Base-by-base conservation (phyloP, 1,140 invertebrate genomes). In the Lordiphosa stackelbergi region DNA sequence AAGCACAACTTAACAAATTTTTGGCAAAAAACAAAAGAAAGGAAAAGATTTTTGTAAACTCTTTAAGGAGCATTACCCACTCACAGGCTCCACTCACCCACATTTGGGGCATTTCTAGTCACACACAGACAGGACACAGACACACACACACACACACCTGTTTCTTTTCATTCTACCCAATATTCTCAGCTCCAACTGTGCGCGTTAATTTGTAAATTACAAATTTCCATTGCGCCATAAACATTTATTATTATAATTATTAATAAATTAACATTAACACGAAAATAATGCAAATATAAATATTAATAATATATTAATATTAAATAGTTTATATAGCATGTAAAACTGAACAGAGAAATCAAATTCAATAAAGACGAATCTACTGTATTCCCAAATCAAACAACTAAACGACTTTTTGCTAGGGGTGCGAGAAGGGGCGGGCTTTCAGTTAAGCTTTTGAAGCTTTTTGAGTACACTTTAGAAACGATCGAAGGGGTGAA, bases 361-460 rank as follows among this genome's bases (percentile, higher is more conserved):
- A 83, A 83, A 83, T 81, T 83, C 71, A 81, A 81, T 81, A 81
- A 81, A 81, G 77, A 81, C 60, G 77, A 81, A 81, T 81, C 78
- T 81, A 81, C 77, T 81, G 75, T 81, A 81, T 81, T 81, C 77
- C n/a, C 64, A 75, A 81, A 57, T 43, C 48, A 48, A 65, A 65
- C 41, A 22, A 36, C 12, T 46, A 5, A 34, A 11, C 3, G 11
- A 28, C 24, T 31, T 34, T 46, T 24, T 24, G 4, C 22, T n/a
- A n/a, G n/a, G n/a, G n/a, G n/a, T 4, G 4, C 2, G 22, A 4
- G 22, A 22, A 3, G 4, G 22, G 22, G 22, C 22, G 4, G 5
- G n/a, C n/a, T n/a, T n/a, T n/a, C n/a, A n/a, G n/a, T n/a, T n/a
- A n/a, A 22, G 22, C 22, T 16, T 16, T 16, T 16, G 3, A 19